Evolutionary conservation across 2,797 vertebrate genomes (phyloP).

Genomic region (Enteromius fasciolatus): DNA sequence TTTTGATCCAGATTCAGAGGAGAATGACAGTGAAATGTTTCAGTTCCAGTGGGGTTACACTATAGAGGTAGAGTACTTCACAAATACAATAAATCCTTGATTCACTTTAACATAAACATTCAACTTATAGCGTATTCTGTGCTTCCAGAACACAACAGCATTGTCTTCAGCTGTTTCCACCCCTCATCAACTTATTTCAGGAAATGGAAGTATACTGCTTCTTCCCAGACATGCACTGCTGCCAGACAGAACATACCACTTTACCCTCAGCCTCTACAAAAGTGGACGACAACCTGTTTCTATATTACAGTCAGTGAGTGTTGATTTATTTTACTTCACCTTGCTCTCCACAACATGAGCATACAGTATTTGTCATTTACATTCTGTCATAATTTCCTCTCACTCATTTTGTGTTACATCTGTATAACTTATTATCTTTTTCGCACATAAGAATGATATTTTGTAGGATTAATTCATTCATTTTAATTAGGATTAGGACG

Average conservation of each 20-base stretch:
- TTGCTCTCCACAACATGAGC: neutral
- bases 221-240: slow-evolving; percentile 65
- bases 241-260: slow-evolving; percentile 63
- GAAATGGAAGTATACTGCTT: slow-evolving; percentile 61
- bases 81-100: neutral
- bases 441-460: neutral
- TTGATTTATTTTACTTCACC: neutral
- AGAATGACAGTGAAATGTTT: slow-evolving; percentile 62
- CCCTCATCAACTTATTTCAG: slow-evolving; percentile 33
- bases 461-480: too few species aligned
- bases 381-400: neutral
- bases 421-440: neutral
- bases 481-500: too few species aligned
- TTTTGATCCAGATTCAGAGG: slow-evolving; percentile 74
- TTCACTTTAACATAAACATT: neutral
- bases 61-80: slow-evolving; percentile 61
- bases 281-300: slow-evolving; percentile 67
- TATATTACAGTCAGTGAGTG: slow-evolving; percentile 74
- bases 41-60: slow-evolving; percentile 73
- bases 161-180: slow-evolving; percentile 11
- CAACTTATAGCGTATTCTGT: neutral
- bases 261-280: slow-evolving; percentile 77
- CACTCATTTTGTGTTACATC: neutral
- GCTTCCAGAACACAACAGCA: slow-evolving; percentile 45
- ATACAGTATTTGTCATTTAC: neutral